A percentile compares a stretch with the other conserved stretches of the same genome.
phyloP scores from a whole-genome alignment of 2,113 vertebrate genomes.

The Sylvietta virens region DNA sequence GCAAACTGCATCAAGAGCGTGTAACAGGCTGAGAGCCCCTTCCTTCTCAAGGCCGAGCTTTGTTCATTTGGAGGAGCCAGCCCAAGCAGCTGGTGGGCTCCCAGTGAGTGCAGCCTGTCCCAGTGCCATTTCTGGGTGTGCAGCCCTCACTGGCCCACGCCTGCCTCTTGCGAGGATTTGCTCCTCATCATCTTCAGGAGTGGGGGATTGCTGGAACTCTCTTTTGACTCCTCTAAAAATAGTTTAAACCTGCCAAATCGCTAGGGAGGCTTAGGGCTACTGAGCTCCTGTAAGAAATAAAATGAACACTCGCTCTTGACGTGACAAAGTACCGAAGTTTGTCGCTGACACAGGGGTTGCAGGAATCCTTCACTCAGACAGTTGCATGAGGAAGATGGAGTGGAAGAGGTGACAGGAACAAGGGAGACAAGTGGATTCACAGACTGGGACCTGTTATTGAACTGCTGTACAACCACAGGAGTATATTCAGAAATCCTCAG shows the following conservation, averaged over 20 bases:
- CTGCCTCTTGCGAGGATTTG: not conserved
- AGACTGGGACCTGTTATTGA: not conserved
- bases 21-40: not conserved
- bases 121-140: rapidly evolving
- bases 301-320: not conserved
- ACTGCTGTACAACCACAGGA: not conserved
- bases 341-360: rapidly evolving
- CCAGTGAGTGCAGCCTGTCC: not conserved
- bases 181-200: not conserved
- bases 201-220: not conserved
- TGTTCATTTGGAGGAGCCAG: not conserved
- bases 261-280: not conserved
- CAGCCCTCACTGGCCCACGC: not conserved
- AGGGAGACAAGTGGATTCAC: not conserved
- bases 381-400: not conserved
- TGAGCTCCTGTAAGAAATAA: not conserved
- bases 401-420: not conserved
- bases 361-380: not conserved
- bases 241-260: not conserved
- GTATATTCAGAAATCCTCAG: not conserved
- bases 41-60: not conserved
- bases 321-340: not conserved
- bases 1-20: not conserved
- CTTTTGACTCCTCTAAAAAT: not conserved
- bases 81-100: not conserved